These are phyloP conservation scores for Meloidogyne floridensis DNA, from an alignment of 1,140 invertebrate species.

Conservation along the genomic window DNA sequence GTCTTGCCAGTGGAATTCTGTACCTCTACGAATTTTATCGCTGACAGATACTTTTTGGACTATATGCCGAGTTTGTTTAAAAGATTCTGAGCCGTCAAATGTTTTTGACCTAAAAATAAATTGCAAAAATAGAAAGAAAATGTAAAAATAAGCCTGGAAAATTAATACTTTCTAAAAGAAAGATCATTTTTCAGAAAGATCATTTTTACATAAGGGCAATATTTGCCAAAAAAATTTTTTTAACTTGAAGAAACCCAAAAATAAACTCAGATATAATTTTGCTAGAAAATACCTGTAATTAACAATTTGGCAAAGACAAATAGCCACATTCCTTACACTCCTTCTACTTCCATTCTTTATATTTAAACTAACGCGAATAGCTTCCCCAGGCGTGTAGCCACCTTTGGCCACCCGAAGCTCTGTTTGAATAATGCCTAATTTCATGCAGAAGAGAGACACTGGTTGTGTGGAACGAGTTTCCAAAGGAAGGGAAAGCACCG, in stretches of 20 bases:
- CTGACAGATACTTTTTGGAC: slow-evolving; percentile 37
- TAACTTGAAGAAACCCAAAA: background rate
- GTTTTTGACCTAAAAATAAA: slow-evolving; percentile 62
- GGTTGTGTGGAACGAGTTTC: slow-evolving; percentile 23
- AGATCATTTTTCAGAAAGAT: too few species aligned
- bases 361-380: slow-evolving; percentile 47
- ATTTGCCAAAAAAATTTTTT: too few species aligned
- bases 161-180: too few species aligned
- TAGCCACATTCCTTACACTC: slow-evolving; percentile 33
- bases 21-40: slow-evolving; percentile 44
- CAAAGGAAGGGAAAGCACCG: slow-evolving; percentile 25
- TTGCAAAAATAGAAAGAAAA: background rate
- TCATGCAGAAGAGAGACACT: slow-evolving; percentile 48
- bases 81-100: slow-evolving; percentile 60
- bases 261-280: too few species aligned
- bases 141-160: background rate
- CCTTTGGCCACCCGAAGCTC: slow-evolving; percentile 50
- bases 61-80: slow-evolving; percentile 40
- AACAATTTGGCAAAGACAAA: slow-evolving; percentile 56
- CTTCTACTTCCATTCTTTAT: slow-evolving; percentile 48
- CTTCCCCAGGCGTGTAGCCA: slow-evolving; percentile 64
- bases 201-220: too few species aligned
- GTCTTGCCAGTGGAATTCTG: slow-evolving; percentile 37
- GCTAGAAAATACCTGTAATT: slow-evolving; percentile 54
- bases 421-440: slow-evolving; percentile 48